These are phyloP conservation scores for Trachops cirrhosus DNA, from an alignment of 2,797 vertebrate species.

Conservation along the genomic window DNA sequence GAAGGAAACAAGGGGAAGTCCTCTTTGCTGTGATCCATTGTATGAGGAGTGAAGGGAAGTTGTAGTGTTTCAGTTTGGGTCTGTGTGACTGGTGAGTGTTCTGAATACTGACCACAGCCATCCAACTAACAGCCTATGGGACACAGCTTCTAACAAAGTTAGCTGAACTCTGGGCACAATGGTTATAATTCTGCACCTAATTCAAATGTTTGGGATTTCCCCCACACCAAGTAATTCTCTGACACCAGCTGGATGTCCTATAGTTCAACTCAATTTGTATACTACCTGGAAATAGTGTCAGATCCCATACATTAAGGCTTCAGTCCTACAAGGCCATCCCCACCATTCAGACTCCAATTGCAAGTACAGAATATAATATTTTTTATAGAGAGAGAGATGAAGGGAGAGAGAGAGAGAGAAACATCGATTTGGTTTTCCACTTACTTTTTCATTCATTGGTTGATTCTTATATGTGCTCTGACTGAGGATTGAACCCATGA, in stretches of 20 bases:
- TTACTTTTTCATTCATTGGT: too few relatives aligned
- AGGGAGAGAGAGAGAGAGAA: too few relatives aligned
- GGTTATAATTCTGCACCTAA: neutral
- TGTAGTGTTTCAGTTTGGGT: neutral
- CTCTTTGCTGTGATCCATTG: neutral
- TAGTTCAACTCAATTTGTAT: too few relatives aligned
- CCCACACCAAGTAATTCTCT: neutral
- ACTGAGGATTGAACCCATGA: too few relatives aligned
- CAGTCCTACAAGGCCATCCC: neutral
- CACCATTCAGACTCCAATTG: neutral
- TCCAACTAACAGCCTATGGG: accelerated
- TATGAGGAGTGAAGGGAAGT: neutral
- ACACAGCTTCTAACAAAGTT: neutral
- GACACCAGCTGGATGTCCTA: too few relatives aligned
- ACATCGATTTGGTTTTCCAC: too few relatives aligned
- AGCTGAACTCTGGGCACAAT: neutral
- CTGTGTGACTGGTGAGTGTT: neutral
- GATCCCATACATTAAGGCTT: neutral
- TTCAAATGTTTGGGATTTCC: neutral
- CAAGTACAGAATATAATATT: too few relatives aligned
- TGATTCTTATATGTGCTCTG: too few relatives aligned
- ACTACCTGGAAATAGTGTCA: neutral
- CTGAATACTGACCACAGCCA: neutral
- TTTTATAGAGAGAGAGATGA: too few relatives aligned
- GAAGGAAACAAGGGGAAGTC: neutral